These are phyloP conservation scores for Calycopis cecrops DNA, from an alignment of 1,140 invertebrate genomes.

Conservation along the genomic window DNA sequence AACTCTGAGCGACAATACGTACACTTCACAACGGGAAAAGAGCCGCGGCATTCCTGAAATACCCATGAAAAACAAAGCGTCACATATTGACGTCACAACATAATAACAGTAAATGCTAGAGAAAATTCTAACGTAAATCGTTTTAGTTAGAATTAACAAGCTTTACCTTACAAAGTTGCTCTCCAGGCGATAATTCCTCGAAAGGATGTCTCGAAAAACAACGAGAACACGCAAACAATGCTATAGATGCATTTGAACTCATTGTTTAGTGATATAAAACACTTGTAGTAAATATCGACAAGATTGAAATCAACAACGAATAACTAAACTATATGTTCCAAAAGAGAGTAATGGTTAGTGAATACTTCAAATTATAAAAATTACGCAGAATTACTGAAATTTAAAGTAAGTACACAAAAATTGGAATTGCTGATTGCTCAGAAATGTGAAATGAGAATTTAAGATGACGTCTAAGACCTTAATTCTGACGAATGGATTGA, in stretches of 20 bases:
- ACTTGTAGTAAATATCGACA: too few relatives aligned
- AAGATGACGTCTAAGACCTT: too few relatives aligned
- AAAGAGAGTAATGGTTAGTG: too few relatives aligned
- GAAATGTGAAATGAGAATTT: too few relatives aligned
- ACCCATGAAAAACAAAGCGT: constrained; percentile 46
- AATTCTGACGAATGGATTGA: too few relatives aligned
- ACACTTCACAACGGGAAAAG: constrained; percentile 96
- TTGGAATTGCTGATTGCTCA: too few relatives aligned
- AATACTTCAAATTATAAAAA: too few relatives aligned
- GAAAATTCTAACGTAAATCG: not conserved
- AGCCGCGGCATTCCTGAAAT: constrained; percentile 94
- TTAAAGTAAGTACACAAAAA: too few relatives aligned
- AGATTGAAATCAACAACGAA: not conserved
- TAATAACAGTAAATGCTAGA: constrained; percentile 37
- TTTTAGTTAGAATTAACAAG: not conserved
- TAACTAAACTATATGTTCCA: not conserved
- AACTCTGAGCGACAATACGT: constrained; percentile 98
- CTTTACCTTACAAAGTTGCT: constrained; percentile 95
- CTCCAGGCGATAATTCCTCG: constrained; percentile 94
- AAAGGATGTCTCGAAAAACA: constrained; percentile 96
- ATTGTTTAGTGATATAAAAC: constrained; percentile 27
- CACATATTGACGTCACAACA: constrained; percentile 47
- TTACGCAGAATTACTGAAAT: too few relatives aligned
- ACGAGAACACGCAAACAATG: constrained; percentile 93
- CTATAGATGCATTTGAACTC: constrained; percentile 54